These are phyloP conservation scores for Lasioglossum vierecki DNA, from an alignment of 2,888 invertebrate species.

Conservation along the genomic window DNA sequence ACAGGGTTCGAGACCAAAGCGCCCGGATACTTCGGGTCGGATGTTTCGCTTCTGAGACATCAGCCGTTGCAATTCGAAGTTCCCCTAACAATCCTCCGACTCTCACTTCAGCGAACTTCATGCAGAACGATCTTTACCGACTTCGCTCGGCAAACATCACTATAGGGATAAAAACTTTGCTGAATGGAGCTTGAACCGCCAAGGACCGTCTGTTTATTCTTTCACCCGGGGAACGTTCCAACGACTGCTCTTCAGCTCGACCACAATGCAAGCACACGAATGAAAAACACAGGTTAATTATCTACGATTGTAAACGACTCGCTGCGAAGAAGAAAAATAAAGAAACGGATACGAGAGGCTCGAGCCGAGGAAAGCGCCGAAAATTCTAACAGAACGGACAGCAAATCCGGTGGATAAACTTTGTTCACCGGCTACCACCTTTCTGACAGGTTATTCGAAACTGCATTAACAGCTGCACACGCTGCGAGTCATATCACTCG, in stretches of 20 bases:
- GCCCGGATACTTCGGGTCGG: not conserved
- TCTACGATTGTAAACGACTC: not conserved
- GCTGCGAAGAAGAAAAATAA: not conserved
- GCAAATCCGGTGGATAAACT: constrained; percentile 3
- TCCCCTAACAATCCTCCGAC: not conserved
- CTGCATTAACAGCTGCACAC: constrained; percentile 3
- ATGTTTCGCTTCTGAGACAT: not conserved
- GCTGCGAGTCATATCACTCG: constrained; percentile 8
- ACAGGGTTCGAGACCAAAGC: not conserved
- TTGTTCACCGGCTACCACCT: not conserved
- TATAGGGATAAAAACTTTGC: not conserved
- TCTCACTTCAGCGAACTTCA: constrained; percentile 3
- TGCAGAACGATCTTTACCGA: not conserved
- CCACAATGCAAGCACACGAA: not conserved
- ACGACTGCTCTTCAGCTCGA: not conserved
- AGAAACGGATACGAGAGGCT: not conserved
- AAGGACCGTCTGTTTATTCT: not conserved
- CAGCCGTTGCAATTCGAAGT: not conserved
- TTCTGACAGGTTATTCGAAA: not conserved
- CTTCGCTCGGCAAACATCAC: not conserved
- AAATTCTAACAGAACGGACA: not conserved
- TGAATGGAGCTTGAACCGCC: not conserved
- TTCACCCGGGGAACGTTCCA: not conserved
- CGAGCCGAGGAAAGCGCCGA: not conserved
- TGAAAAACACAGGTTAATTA: not conserved